Conservation (phyloP, 2,113 vertebrate species). For the Telmatochromis sp. region DNA sequence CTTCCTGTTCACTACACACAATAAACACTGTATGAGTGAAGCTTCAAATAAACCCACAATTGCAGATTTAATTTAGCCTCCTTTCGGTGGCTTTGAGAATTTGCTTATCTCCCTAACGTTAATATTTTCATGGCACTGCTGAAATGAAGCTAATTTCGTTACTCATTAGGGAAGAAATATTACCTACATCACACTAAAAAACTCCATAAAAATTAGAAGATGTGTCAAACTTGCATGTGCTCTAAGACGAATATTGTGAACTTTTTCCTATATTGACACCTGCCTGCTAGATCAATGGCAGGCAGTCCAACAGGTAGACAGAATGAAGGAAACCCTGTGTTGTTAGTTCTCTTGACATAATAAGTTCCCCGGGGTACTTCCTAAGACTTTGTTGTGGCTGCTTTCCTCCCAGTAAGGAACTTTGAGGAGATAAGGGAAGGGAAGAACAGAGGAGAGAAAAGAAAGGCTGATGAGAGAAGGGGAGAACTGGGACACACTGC, state of each 20-base stretch:
- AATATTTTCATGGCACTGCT: neutral
- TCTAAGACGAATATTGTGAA: neutral
- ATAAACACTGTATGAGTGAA: neutral
- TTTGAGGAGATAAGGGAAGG: conserved; percentile 43
- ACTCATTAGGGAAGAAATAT: neutral
- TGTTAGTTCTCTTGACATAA: conserved; percentile 58
- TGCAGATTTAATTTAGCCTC: neutral
- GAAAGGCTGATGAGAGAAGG: conserved; percentile 13
- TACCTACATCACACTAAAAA: neutral
- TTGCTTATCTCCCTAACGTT: neutral
- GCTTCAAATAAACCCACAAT: neutral
- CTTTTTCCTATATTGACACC: conserved; percentile 43
- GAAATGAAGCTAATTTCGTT: neutral
- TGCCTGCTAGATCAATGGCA: conserved; percentile 44
- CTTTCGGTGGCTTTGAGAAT: neutral
- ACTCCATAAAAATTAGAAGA: neutral
- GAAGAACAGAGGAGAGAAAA: conserved; percentile 18
- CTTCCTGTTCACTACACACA: neutral
- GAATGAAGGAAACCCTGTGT: conserved; percentile 11
- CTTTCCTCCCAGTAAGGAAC: conserved; percentile 28
- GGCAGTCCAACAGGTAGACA: conserved; percentile 50
- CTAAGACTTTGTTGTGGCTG: conserved; percentile 35
- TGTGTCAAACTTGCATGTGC: neutral
- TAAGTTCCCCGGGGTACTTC: conserved; percentile 55
- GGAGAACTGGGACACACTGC: conserved; percentile 18